Base-by-base conservation (phyloP, 2,113 vertebrate genomes). In the Amphilophus citrinellus region DNA sequence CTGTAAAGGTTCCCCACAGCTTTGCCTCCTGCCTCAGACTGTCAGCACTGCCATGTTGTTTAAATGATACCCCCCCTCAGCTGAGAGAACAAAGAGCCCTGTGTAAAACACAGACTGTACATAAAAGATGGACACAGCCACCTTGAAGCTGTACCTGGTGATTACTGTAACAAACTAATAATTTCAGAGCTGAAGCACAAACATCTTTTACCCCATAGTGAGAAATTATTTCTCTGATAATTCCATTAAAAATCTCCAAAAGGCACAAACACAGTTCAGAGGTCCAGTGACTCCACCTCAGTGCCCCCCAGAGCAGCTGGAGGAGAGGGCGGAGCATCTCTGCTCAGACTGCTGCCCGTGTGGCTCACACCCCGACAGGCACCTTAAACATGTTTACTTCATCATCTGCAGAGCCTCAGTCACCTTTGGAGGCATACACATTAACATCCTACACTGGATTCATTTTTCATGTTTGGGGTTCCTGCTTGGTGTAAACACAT, bases 41-140 rank as follows among this genome's bases (percentile, higher is more conserved):
- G 24, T 84, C 76, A 76, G 63, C 84, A 83, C 90, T 80, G 91
- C 83, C 84, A 76, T 44, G 50, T 76, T 76, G 73, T 68, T 63
- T 79, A 32, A 39, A 27, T 10, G 66, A 60, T 53, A 22, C 66
- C 15, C 13, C 44, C 44, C 42, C 42, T 50, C 24, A 11, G 42
- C 65, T 71, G 9, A 71, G 2, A 2, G 65, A 71, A 71, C 24
- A 50, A 68, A 50, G 66, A 71, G 66, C 66, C 66, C 30, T 24
- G 44, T 71, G 44, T 50, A 30, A 24, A 44, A 47, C 1, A 68
- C 47, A 68, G 42, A 47, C 65, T 68, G 42, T 71, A 71, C 0
- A 15, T 50, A 50, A 44, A 71, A 50, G 44, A 68, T 50, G 65
- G 15, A 30, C 24, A 71, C 66, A 50, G 44, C 24, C 24, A 50